Evolutionary conservation across 2,888 invertebrate genomes (phyloP), one percentile per base, ranked within the genome.

Genomic region (Tholera decimalis): DNA sequence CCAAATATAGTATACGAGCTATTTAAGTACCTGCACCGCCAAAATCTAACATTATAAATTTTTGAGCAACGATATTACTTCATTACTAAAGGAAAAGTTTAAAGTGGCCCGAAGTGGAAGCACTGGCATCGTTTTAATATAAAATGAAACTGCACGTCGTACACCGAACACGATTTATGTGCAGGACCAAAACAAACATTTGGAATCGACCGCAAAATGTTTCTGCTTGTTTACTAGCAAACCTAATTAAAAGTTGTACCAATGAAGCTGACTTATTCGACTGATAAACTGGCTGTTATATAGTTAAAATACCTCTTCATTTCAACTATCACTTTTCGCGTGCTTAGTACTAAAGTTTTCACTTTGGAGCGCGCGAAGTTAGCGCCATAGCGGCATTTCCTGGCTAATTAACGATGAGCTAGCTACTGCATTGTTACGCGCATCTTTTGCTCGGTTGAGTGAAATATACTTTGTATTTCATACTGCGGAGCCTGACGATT

Each of bases 321-420:
- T 71, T 73, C 46, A 59, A 77, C 84, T 84, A 87, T 88, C 87
- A 86, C 85, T 88, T 89, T 86, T 85, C 82, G 83, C 86, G 83
- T 86, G 85, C 89, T 89, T 85, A 86, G 85, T 76, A 74, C 78
- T 83, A 87, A 88, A 89, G 86, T 90, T 89, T 85, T 78, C 85
- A 73, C 86, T 85, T 83, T 81, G 80, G 80, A 82, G 83, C 77
- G 56, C 77, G 74, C 62, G 30, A 88, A 90, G 88, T 90, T 90
- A 80, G 86, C 79, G 79, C 84, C 74, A 81, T 70, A 60, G 79
- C 80, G 82, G 88, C 88, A 86, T 86, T 90, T 88, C 85, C 86
- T 85, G 81, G 84, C 90, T 91, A 91, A 91, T 91, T 92, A 91
- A 88, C 85, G 88, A 85, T 82, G 60, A 81, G 80, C 80, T 73